Conservation (phyloP, 2,888 invertebrate genomes). For the Blomia tropicalis region DNA sequence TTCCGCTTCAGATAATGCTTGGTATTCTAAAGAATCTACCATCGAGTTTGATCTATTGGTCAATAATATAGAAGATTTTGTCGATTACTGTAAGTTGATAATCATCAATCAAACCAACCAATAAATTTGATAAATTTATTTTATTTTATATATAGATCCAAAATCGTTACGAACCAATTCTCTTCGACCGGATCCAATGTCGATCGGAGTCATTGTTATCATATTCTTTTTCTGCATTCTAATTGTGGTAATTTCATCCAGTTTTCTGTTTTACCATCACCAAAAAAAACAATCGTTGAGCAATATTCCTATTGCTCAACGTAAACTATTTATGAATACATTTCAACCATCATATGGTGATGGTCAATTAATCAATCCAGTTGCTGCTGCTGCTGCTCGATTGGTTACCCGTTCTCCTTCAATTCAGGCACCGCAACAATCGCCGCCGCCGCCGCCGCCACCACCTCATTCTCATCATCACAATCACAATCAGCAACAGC, state of each 20-base stretch:
- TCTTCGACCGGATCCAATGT: constrained; percentile 45
- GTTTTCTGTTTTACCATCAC: constrained; percentile 77
- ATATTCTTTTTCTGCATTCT: constrained; percentile 83
- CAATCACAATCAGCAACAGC: not conserved
- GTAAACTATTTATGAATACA: not conserved
- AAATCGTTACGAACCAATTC: constrained; percentile 66
- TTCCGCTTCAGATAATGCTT: constrained; percentile 64
- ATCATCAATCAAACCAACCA: not conserved
- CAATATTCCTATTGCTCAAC: not conserved
- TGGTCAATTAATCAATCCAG: not conserved
- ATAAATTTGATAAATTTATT: not conserved
- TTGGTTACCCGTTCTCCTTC: not conserved
- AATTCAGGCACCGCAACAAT: not conserved
- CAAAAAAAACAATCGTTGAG: constrained; percentile 49
- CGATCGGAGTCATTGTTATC: constrained; percentile 78
- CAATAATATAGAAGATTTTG: constrained; percentile 62
- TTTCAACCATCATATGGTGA: not conserved
- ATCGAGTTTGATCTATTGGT: constrained; percentile 68
- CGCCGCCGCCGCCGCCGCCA: not conserved
- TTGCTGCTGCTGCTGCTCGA: not conserved
- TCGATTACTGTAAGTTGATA: not conserved
- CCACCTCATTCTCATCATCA: no score
- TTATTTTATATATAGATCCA: constrained; percentile 8
- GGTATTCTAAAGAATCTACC: constrained; percentile 54
- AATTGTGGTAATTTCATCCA: constrained; percentile 69